Base-by-base conservation (phyloP, 2,888 invertebrate species). In the Timema cristinae region DNA sequence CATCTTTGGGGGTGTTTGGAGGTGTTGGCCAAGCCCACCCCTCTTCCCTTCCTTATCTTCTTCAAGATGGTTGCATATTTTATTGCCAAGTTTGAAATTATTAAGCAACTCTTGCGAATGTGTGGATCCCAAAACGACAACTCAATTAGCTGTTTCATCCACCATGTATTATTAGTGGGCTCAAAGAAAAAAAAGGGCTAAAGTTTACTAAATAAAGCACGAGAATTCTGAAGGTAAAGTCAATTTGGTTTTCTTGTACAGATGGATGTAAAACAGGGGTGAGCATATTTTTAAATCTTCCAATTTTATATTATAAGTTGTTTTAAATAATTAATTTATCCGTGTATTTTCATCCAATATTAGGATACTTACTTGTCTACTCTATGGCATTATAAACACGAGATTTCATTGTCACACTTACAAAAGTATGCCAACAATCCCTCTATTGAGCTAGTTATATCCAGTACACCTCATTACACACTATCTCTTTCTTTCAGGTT, bases 81-180 rank as follows among this genome's bases (percentile, higher is more conserved):
- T 68, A 75, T 70, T 71, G 70, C 51, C 69, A 61, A 47, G 47
- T 67, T 59, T 69, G 71, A 69, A 75, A 75, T 75, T 73, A 75
- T 75, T 75, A 71, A 73, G 72, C 66, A 71, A 68, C 68, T 52
- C 68, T 73, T 69, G 72, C 68, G 74, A 75, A 75, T 75, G 74
- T 72, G 72, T 73, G 72, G 70, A 72, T 75, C 75, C 73, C 75
- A 74, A 75, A 73, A 73, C 74, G 75, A 71, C 74, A 72, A 74
- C 75, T 75, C 75, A 75, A 75, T 75, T 75, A 75, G 75, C 75
- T 68, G 68, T 70, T 74, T 75, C 75, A 75, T 74, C 74, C 73
- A 66, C 71, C 71, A 74, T 74, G 74, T 73, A 72, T 74, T 74
- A 74, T 74, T 74, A 71, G 74, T 52, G 72, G 50, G 68, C 56